Evolutionary conservation across 2,797 vertebrate species (phyloP).

Genomic region (Gymnothorax javanicus): DNA sequence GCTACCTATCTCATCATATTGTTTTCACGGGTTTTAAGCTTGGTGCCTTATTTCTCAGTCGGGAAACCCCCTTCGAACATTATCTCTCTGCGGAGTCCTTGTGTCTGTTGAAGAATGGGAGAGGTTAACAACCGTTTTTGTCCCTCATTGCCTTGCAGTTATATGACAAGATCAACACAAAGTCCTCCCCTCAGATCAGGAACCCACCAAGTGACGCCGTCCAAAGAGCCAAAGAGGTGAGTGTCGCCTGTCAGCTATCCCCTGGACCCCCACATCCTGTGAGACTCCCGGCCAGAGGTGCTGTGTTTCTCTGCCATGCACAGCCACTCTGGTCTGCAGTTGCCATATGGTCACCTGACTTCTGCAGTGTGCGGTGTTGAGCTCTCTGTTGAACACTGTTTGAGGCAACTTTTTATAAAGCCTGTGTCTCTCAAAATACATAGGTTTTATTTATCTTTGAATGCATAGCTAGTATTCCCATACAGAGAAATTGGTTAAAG

Average conservation of each 20-base stretch:
- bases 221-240: conserved; percentile 98
- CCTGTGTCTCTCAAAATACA: neutral
- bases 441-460: neutral
- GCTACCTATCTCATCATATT: neutral
- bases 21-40: neutral
- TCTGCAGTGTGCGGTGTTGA: neutral
- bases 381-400: neutral
- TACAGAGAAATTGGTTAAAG: neutral
- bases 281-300: neutral
- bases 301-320: neutral
- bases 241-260: conserved; percentile 15
- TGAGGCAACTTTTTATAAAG: neutral
- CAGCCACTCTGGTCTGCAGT: neutral
- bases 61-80: too few relatives aligned
- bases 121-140: conserved; percentile 18
- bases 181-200: conserved; percentile 94
- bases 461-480: neutral
- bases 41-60: too few relatives aligned
- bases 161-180: conserved; percentile 97
- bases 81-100: neutral
- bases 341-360: neutral
- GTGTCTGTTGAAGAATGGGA: neutral
- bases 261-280: neutral
- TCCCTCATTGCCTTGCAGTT: conserved; percentile 77
- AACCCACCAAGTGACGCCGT: conserved; percentile 95